phyloP scores from a whole-genome alignment of 2,113 vertebrate genomes.

The Beaufortia kweichowensis region DNA sequence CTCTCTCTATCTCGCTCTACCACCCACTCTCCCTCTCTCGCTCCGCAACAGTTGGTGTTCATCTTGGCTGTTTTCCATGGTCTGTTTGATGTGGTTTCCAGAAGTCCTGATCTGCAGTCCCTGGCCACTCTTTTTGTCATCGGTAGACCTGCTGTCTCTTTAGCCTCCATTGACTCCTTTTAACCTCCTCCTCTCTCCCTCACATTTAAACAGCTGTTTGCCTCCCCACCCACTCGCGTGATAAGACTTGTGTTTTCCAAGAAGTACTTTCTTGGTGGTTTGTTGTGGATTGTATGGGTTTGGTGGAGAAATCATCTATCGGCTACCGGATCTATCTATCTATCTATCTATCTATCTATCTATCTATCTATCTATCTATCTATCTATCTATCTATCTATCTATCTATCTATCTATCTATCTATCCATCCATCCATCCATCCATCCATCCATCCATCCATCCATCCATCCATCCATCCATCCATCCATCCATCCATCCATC shows the following conservation, averaged over 20 bases:
- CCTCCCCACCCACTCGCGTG: constrained; percentile 56
- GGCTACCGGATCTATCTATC: too few species aligned
- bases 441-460: too few species aligned
- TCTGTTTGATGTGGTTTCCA: constrained; percentile 81
- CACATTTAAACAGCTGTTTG: constrained; percentile 73
- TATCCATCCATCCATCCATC: too few species aligned
- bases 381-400: too few species aligned
- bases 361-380: too few species aligned
- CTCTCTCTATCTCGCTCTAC: background rate
- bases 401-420: too few species aligned
- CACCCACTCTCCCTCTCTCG: constrained; percentile 14
- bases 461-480: too few species aligned
- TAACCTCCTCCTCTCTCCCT: constrained; percentile 76
- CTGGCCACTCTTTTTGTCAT: constrained; percentile 79
- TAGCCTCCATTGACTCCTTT: constrained; percentile 78
- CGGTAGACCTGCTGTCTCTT: constrained; percentile 77
- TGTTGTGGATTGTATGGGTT: constrained; percentile 24
- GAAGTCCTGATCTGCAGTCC: constrained; percentile 76
- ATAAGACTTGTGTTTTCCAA: constrained; percentile 60
- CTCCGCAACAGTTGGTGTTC: constrained; percentile 74
- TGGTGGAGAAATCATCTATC: background rate
- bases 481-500: too few species aligned
- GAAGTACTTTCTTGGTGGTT: constrained; percentile 59
- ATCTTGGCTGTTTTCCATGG: constrained; percentile 70
- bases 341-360: too few species aligned